These are phyloP conservation scores for Eulithis testata DNA, from an alignment of 2,888 invertebrate genomes.

Conservation along the genomic window DNA sequence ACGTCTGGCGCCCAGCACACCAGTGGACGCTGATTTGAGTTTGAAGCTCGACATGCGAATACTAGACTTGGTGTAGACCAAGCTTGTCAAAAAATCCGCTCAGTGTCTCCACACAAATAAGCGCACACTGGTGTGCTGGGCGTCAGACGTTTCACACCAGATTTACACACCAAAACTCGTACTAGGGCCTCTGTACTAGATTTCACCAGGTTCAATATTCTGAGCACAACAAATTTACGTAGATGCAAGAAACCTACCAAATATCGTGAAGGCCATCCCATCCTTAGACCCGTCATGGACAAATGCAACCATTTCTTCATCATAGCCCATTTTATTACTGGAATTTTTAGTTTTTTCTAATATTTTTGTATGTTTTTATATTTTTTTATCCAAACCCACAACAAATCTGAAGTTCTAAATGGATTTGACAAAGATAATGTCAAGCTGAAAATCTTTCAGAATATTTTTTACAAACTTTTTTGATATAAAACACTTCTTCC, in stretches of 20 bases:
- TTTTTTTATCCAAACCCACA: constrained; percentile 10
- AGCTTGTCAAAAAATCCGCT: no score
- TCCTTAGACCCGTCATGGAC: constrained; percentile 4
- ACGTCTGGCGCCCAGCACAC: no score
- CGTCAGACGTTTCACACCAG: no score
- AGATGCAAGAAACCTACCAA: constrained; percentile 16
- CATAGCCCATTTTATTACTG: constrained; percentile 18
- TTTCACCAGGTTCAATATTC: no score
- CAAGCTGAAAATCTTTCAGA: not conserved
- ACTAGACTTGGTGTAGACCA: no score
- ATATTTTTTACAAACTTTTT: not conserved
- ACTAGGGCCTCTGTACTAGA: no score
- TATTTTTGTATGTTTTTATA: constrained; percentile 33
- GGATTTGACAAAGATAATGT: not conserved
- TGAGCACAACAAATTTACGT: no score
- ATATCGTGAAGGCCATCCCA: constrained; percentile 22
- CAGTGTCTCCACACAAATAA: no score
- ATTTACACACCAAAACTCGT: no score
- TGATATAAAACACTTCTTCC: not conserved
- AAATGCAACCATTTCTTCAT: constrained; percentile 9
- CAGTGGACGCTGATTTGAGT: no score
- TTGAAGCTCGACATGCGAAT: no score
- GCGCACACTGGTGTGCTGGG: no score
- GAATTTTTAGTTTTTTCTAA: constrained; percentile 21
- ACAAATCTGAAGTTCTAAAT: not conserved